A percentile compares a stretch with the other conserved stretches of the same genome.
phyloP scores from a whole-genome alignment of 2,888 invertebrate genomes.

The Pantelozetes paolii region DNA sequence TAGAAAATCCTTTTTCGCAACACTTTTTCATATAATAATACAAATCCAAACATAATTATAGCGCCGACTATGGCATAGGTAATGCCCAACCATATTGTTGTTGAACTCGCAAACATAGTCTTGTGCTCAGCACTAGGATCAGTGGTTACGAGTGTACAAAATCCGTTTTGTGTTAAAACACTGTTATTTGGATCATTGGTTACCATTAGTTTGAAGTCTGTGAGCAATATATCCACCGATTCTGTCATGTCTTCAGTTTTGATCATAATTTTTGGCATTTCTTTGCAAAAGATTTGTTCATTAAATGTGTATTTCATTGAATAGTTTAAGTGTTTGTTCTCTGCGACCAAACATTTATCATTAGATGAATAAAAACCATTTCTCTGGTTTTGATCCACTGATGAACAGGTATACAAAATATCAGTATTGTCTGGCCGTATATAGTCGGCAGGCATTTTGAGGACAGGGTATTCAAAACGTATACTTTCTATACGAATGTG shows the following conservation, averaged over 20 bases:
- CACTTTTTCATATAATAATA: neutral
- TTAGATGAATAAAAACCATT: neutral
- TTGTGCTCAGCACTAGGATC: neutral
- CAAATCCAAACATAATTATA: slow-evolving; percentile 1
- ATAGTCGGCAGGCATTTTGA: neutral
- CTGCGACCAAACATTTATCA: neutral
- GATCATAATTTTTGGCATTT: neutral
- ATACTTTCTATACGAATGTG: neutral
- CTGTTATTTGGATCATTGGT: neutral
- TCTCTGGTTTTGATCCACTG: neutral
- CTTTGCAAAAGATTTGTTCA: neutral
- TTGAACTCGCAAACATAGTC: neutral
- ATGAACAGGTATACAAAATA: neutral
- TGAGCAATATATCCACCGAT: neutral
- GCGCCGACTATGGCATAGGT: slow-evolving; percentile 4
- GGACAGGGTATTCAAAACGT: slow-evolving; percentile 6
- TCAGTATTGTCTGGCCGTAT: neutral
- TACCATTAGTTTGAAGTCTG: neutral
- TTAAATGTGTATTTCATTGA: neutral
- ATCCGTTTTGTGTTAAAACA: neutral
- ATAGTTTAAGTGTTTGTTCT: neutral
- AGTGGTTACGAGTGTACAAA: neutral
- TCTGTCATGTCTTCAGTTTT: neutral
- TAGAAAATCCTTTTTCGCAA: neutral
- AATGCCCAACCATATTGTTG: neutral